A percentile compares a stretch with the other conserved stretches of the same genome.
Evolutionary conservation across 2,888 invertebrate genomes (phyloP).

Genomic region (Ischnura elegans): DNA sequence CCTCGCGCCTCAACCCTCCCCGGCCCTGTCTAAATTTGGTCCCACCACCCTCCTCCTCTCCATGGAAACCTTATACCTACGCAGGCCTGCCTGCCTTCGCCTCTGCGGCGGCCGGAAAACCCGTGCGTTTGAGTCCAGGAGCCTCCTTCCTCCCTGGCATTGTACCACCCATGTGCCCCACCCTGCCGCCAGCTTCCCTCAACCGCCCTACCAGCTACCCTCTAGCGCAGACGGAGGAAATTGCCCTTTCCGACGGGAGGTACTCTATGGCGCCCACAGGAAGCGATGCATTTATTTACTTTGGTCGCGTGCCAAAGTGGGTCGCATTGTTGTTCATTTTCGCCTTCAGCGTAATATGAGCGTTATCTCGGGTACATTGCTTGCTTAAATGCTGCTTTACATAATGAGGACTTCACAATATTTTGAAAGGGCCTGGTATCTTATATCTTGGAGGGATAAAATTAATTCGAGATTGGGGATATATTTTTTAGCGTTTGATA

Average conservation of each 20-base stretch:
- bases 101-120: not conserved
- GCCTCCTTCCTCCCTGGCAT: not conserved
- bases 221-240: not conserved
- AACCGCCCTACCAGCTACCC: not conserved
- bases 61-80: conserved; percentile 44
- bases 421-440: too few relatives aligned
- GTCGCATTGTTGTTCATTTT: conserved; percentile 21
- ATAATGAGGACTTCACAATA: too few relatives aligned
- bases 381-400: too few relatives aligned
- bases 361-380: too few relatives aligned
- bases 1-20: not conserved
- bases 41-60: not conserved
- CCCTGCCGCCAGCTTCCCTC: not conserved
- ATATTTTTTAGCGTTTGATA: too few relatives aligned
- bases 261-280: not conserved
- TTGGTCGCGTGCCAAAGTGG: not conserved
- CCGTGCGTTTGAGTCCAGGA: too few relatives aligned
- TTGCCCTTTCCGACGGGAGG: not conserved
- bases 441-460: too few relatives aligned
- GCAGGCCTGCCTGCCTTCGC: not conserved
- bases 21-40: conserved; percentile 62
- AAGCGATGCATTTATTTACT: conserved; percentile 36
- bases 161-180: not conserved
- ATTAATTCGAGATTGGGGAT: too few relatives aligned
- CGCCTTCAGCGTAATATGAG: too few relatives aligned